Percentiles rank a stretch among this genome's conserved stretches.
Conservation (phyloP, 2,113 vertebrate species). For the Kryptolebias marmoratus region DNA sequence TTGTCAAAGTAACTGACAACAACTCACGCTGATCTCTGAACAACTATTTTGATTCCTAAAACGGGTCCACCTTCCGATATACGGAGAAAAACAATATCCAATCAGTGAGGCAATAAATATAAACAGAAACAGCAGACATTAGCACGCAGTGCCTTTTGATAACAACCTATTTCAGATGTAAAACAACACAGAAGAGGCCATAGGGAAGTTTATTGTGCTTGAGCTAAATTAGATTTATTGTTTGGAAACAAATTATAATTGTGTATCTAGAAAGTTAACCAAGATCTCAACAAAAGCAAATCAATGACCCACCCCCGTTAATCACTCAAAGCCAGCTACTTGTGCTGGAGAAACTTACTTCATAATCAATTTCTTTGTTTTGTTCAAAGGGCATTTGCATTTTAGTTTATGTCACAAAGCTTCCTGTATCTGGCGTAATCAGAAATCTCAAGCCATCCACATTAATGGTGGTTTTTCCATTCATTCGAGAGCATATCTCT, state of each 20-base stretch:
- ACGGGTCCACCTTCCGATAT: conserved; percentile 57
- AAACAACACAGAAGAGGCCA: conserved; percentile 80
- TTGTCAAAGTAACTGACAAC: conserved; percentile 38
- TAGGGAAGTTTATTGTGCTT: conserved; percentile 78
- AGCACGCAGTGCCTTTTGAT: conserved; percentile 65
- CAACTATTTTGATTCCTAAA: conserved; percentile 54
- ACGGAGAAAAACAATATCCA: conserved; percentile 70
- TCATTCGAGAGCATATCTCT: conserved; percentile 78
- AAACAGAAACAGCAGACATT: conserved; percentile 65
- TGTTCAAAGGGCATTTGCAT: conserved; percentile 83
- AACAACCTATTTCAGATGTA: conserved; percentile 74
- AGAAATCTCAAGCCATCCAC: conserved; percentile 80
- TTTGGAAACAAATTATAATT: conserved; percentile 85
- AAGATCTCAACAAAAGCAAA: conserved; percentile 86
- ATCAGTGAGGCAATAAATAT: conserved; percentile 72
- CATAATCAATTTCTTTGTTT: conserved; percentile 89
- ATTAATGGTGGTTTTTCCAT: conserved; percentile 77
- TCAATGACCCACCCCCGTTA: conserved; percentile 83
- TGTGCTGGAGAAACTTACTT: conserved; percentile 83
- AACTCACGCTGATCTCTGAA: conserved; percentile 56
- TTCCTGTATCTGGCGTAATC: conserved; percentile 82
- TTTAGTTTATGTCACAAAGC: conserved; percentile 78
- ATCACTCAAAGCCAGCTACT: conserved; percentile 83
- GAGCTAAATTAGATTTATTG: conserved; percentile 85
- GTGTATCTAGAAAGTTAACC: conserved; percentile 84